Evolutionary conservation across 2,888 invertebrate species (phyloP), one percentile per base, ranked within the genome.

Genomic region (Ariolimax columbianus): DNA sequence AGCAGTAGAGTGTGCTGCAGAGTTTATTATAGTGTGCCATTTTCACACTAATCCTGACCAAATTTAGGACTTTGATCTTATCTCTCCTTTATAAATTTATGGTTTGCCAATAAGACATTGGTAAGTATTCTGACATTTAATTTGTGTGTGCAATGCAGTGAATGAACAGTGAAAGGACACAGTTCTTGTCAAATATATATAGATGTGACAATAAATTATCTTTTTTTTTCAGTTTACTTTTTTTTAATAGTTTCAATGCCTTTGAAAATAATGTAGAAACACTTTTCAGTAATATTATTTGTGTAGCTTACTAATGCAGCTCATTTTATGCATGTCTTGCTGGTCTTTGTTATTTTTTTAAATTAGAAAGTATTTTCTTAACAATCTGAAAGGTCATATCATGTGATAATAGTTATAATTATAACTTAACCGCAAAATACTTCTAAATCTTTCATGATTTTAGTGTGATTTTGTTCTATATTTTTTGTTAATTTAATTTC

Each of bases 51-150:
- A 75, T 75, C 30, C 47, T 75, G 14, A 47, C n/a, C 30, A n/a
- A 47, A 47, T 30, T 19, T 75, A 47, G 72, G 17, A 47, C 75
- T 75, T 75, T 30, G 17, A 30, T 59, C 77, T 77, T 23, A 55
- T 23, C 30, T 38, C 17, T 77, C 38, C 23, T 38, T 77, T 77
- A 77, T 38, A 51, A 77, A 55, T 38, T 79, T 66, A 47, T 79
- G 66, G 26, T 79, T 63, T 40, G 66, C 63, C 26, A 79, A 66
- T 33, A 59, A 79, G 78, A 79, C 30, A 43, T 59, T 63, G 78
- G 78, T 79, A 79, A 79, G 78, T 79, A 66, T 66, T 30, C 4
- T 66, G 30, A 79, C 17, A n/a, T 1, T n/a, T 66, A 66, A 40
- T 66, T 26, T 7, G 36, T 66, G 78, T 79, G 78, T 63, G 30